Evolutionary conservation across 2,888 invertebrate species (phyloP), one percentile per base, ranked within the genome.

Genomic region (Temnothorax rugatulus): DNA sequence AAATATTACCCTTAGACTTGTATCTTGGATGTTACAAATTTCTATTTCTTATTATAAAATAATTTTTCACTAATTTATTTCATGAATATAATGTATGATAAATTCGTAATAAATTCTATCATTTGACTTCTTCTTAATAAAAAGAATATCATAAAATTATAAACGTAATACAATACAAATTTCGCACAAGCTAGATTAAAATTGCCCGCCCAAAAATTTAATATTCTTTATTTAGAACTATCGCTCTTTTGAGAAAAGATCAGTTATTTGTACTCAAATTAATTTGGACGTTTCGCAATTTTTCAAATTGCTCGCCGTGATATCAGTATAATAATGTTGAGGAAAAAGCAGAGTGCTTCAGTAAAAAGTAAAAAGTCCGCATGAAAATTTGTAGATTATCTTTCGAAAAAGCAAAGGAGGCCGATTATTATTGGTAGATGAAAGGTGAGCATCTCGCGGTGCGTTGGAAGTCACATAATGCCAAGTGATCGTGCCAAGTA

Each of bases 281-380:
- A 44, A 74, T 61, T 59, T 15, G 4, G 4, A 59, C 11, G 1
- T 44, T 44, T 44, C 8, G 44, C 29, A 86, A 89, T 89, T 89
- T 84, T 61, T 85, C 81, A 71, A 86, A 89, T 87, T 83, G 83
- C 82, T 89, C 83, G 84, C 79, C 8, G n/a, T 25, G 13, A 34
- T 34, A 47, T 29, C 38, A 57, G 13, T n/a, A 5, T 29, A 73
- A 57, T 57, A 57, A 73, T 21, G 4, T 29, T 4, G 21, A 21
- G 11, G n/a, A 61, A 50, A 47, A 38, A 75, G 47, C 5, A 21
- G 29, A 74, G 34, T 75, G 29, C 34, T n/a, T 61, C 15, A n/a
- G 15, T 50, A 38, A 63, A 50, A 50, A 63, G 29, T 75, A 75
- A 75, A 61, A 61, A 21, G 34, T 75, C 15, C 18, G 18, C 47